Evolutionary conservation across 2,113 vertebrate species (phyloP), one percentile per base, ranked within the genome.

Genomic region (Azemiops feae): DNA sequence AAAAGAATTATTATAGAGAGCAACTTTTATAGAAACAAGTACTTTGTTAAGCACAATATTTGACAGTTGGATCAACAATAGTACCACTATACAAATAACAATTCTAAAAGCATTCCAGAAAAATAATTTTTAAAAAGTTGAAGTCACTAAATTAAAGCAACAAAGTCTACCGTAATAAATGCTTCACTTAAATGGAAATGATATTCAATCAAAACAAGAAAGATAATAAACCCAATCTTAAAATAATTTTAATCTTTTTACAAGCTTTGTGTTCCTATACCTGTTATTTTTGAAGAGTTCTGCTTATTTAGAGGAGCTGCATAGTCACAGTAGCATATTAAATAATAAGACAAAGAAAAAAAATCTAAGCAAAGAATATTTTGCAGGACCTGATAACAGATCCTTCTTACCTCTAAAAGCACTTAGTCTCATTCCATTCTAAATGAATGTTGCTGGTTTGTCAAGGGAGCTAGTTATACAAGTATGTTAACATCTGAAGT

Each of bases 261-360:
- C 4, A 34, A 89, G 23, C 34, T 43, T 25, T 43, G 18, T 55
- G 34, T 45, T 39, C 9, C 69, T 27, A n/a, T 23, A 57, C 14
- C 1, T 90, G 57, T 47, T 43, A 55, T 20, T 8, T 27, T 12
- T 34, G 54, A 88, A 6, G 92, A 7, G 20, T 86, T 88, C 12
- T 90, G 52, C 86, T 43, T 43, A 89, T 30, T 1, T 50, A 87
- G 14, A 92, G 53, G 88, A 14, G 11, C 34, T 5, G 4, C 4
- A 91, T 91, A 23, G 22, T 91, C 23, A 64, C 45, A 39, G 45
- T 16, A 94, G 90, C 54, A 90, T 94, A 94, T 92, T 74, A 91
- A 90, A 50, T 22, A 94, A 94, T 53, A 25, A 60, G 55, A 95
- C 39, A 50, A 7, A 25, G 43, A 16, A 94, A 94, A 89, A 16